phyloP scores from a whole-genome alignment of 2,888 invertebrate species.

The Drosophila histrio region DNA sequence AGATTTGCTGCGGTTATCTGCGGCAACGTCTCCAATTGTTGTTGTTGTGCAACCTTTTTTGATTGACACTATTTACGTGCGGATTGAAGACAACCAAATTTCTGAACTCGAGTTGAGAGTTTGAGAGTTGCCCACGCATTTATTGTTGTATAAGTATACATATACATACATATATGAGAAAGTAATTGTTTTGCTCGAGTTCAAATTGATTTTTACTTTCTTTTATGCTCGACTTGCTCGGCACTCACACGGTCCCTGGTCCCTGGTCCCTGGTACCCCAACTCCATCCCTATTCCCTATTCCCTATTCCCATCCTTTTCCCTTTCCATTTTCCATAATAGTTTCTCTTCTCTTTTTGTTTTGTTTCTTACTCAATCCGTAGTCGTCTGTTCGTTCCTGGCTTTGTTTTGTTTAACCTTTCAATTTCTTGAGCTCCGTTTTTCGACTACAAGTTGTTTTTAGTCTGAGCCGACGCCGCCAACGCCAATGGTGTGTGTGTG shows the following conservation, averaged over 20 bases:
- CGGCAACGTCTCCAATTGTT: conserved; percentile 16
- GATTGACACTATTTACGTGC: conserved; percentile 71
- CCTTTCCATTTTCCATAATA: conserved; percentile 20
- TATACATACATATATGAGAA: conserved; percentile 46
- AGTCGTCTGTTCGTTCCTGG: conserved; percentile 19
- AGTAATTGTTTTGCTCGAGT: conserved; percentile 77
- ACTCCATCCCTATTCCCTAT: neutral
- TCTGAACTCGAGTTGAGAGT: conserved; percentile 1
- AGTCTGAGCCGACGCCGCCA: conserved; percentile 47
- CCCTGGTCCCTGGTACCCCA: conserved; percentile 1
- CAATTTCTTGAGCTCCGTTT: conserved; percentile 61
- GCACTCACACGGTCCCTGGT: conserved; percentile 30
- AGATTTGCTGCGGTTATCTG: conserved; percentile 31
- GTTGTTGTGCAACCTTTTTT: conserved; percentile 63
- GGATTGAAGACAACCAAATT: conserved; percentile 71
- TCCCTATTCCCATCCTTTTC: neutral
- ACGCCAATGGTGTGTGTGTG: conserved; percentile 12
- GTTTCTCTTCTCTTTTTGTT: neutral
- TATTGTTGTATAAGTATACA: neutral
- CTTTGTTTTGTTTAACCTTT: conserved; percentile 72
- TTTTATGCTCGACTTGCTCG: conserved; percentile 48
- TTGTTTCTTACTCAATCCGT: conserved; percentile 14
- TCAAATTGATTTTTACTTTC: conserved; percentile 78
- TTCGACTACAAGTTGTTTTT: conserved; percentile 65
- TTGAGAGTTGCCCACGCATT: conserved; percentile 41